Evolutionary conservation across 2,797 vertebrate genomes (phyloP), one percentile per base, ranked within the genome.

Genomic region (Clarias pachynema): DNA sequence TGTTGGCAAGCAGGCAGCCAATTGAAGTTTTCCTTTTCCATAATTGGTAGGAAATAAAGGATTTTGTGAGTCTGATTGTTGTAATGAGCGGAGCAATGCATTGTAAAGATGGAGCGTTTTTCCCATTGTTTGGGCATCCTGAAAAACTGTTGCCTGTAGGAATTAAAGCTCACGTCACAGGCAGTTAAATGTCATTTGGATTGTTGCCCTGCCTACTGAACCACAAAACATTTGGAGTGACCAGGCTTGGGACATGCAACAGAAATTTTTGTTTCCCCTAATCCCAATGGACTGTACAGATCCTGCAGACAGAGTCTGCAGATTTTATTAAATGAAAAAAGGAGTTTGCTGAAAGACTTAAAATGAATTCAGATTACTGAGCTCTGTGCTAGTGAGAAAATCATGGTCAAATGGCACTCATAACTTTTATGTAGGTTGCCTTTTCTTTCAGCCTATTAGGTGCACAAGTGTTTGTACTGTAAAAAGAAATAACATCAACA

Each of bases 271-370:
- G 22, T 81, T 75, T 84, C 59, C 66, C 81, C 66, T 59, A 75
- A 85, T 84, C 86, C 63, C 86, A 88, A 91, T 88, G 81, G 90
- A 88, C 85, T 85, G 79, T 89, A 88, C 90, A 90, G 90, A 89
- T 81, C 84, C 60, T 65, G 80, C 69, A 78, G 82, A 86, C 65
- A 44, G 70, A 82, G 75, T 72, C 81, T 87, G 82, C 56, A 79
- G 57, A 75, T 85, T 85, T 82, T 86, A 86, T 90, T 88, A 88
- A 82, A 83, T 80, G 87, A 84, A 85, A 79, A 81, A 87, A 84
- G 70, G 86, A 79, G 65, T 68, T 86, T 85, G 79, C 87, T 84
- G 84, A 86, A 84, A 75, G 77, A 80, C 59, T 84, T 84, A 57
- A 62, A 83, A 78, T 72, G 53, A 81, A 57, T 79, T 79, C 63